Conservation (phyloP, 1,140 invertebrate genomes). For the Drosophila kohkoa region DNA sequence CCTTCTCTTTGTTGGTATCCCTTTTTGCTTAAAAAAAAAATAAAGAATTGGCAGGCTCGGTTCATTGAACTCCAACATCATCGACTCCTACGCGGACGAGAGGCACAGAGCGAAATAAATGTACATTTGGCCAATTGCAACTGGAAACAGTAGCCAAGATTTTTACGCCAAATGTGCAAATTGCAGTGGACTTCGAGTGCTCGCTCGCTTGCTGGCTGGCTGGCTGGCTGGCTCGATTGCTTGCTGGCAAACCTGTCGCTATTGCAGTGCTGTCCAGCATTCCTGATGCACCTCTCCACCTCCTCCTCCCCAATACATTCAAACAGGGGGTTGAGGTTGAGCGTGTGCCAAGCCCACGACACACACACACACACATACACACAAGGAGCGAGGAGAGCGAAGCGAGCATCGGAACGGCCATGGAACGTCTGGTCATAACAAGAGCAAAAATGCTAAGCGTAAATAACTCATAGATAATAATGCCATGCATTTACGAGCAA, state of each 20-base stretch:
- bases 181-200: conserved; percentile 41
- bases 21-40: not conserved
- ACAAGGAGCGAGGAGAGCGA: not conserved
- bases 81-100: conserved; percentile 44
- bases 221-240: conserved; percentile 4
- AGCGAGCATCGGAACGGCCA: conserved; percentile 1
- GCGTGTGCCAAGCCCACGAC: conserved; percentile 78
- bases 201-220: conserved; percentile 3
- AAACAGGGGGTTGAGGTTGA: conserved; percentile 50
- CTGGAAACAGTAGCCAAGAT: conserved; percentile 64
- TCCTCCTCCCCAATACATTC: conserved; percentile 5
- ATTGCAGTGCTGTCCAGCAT: conserved; percentile 29
- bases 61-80: conserved; percentile 59
- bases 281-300: conserved; percentile 23
- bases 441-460: conserved; percentile 72
- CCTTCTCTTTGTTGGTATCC: not conserved
- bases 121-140: conserved; percentile 49
- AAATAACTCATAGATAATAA: conserved; percentile 82
- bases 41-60: conserved; percentile 33
- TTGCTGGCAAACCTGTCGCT: conserved; percentile 20
- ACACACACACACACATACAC: conserved; percentile 7
- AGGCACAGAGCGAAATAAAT: conserved; percentile 7
- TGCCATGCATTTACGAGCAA: conserved; percentile 62
- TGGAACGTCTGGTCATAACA: conserved; percentile 61
- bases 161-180: conserved; percentile 60